Conservation (phyloP, 2,888 invertebrate genomes). For the Dryococelus australis region DNA sequence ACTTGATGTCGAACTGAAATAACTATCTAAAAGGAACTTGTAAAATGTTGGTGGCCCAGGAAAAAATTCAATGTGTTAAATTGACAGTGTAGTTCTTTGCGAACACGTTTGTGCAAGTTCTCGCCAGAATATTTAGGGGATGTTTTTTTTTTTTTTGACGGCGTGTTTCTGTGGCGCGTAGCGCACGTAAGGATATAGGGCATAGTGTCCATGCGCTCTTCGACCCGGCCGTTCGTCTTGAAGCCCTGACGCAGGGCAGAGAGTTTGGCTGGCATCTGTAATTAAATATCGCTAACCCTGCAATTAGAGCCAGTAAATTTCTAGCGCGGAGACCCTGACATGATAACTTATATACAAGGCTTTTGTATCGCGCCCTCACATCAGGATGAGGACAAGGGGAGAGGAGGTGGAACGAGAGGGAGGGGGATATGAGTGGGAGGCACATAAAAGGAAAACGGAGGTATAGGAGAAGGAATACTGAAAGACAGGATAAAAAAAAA, state of each 20-base stretch:
- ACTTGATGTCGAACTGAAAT: no score
- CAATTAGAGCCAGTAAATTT: slow-evolving; percentile 88
- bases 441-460: neutral
- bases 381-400: neutral
- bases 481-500: no score
- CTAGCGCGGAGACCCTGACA: slow-evolving; percentile 69
- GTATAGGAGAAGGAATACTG: no score
- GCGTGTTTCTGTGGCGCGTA: neutral
- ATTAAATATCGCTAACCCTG: slow-evolving; percentile 83
- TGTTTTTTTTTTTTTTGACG: no score
- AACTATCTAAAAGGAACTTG: no score
- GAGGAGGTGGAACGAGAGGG: neutral
- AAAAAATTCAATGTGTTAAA: no score
- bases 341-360: slow-evolving; percentile 16
- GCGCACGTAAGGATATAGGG: neutral
- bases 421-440: neutral
- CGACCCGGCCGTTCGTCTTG: neutral
- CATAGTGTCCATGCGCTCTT: slow-evolving; percentile 50
- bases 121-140: no score
- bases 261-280: slow-evolving; percentile 65
- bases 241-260: neutral
- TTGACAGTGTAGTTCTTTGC: no score
- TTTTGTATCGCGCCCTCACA: neutral
- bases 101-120: no score
- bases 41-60: no score